phyloP scores from a whole-genome alignment of 1,140 invertebrate genomes.

The Pseudoatta argentina region DNA sequence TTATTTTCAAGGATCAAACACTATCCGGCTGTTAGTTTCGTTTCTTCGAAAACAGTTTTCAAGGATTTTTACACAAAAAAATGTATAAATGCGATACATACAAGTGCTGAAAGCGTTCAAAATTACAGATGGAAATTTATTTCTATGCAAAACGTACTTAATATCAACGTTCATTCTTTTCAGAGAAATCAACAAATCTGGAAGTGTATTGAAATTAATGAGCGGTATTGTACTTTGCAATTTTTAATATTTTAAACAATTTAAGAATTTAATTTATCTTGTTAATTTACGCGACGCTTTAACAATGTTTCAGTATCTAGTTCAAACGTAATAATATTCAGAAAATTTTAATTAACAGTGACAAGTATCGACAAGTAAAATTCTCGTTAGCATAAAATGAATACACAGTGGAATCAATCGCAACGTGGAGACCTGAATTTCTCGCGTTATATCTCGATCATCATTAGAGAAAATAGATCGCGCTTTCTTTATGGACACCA shows the following conservation, averaged over 20 bases:
- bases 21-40: no score
- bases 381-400: neutral
- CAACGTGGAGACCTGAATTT: neutral
- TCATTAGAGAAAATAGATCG: conserved; percentile 15
- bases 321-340: neutral
- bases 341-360: conserved; percentile 12
- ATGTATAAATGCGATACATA: no score
- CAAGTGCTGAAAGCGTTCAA: no score
- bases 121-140: no score
- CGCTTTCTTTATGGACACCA: neutral
- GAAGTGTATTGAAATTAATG: no score
- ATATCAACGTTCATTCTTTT: no score
- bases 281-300: neutral
- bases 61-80: no score
- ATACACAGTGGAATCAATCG: neutral
- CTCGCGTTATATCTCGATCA: neutral
- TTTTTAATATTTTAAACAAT: neutral
- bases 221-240: no score
- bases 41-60: no score
- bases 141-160: no score
- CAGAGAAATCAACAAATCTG: no score
- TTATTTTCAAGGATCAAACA: no score
- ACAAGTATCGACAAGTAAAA: conserved; percentile 12
- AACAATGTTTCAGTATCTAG: neutral
- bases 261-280: neutral